Percentiles rank a stretch among this genome's conserved stretches.
These are phyloP conservation scores for Drosophila tsacasi DNA, from an alignment of 1,140 invertebrate species.

Conservation along the genomic window DNA sequence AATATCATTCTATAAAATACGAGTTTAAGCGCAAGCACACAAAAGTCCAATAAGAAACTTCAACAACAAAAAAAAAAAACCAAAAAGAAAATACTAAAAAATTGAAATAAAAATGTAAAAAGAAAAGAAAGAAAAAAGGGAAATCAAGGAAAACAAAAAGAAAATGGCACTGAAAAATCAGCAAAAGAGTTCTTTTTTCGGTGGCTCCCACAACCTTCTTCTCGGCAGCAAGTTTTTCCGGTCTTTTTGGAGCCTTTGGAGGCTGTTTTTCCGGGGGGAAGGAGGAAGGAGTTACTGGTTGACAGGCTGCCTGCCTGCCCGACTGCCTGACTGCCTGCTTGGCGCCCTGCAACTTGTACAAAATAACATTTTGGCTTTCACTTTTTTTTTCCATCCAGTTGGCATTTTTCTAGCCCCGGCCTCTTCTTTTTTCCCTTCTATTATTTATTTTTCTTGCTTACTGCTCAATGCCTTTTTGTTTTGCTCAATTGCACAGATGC, in stretches of 20 bases:
- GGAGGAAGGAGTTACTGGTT: slow-evolving; percentile 6
- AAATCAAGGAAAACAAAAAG: slow-evolving; percentile 48
- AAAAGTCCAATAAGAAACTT: slow-evolving; percentile 82
- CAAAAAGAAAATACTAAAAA: slow-evolving; percentile 39
- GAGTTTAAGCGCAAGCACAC: slow-evolving; percentile 72
- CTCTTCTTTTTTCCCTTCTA: slow-evolving; percentile 2
- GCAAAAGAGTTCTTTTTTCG: slow-evolving; percentile 9
- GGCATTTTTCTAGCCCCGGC: slow-evolving; percentile 10
- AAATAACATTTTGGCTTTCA: slow-evolving; percentile 57
- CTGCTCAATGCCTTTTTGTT: slow-evolving; percentile 33
- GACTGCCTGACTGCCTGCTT: slow-evolving; percentile 37
- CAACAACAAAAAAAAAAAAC: slow-evolving; percentile 23
- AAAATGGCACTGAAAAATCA: slow-evolving; percentile 46
- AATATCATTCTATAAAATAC: slow-evolving; percentile 84
- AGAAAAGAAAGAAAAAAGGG: slow-evolving; percentile 22
- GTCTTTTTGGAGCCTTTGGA: background rate
- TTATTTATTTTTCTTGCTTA: slow-evolving; percentile 34
- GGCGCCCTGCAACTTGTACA: slow-evolving; percentile 47
- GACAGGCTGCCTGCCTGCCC: slow-evolving; percentile 37
- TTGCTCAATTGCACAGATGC: slow-evolving; percentile 22
- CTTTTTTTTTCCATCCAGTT: slow-evolving; percentile 17
- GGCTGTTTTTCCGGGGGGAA: background rate
- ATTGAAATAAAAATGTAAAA: background rate
- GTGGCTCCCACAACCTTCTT: slow-evolving; percentile 12
- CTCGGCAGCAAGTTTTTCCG: background rate